phyloP scores from a whole-genome alignment of 2,888 invertebrate genomes.

The Coenonympha glycerion region DNA sequence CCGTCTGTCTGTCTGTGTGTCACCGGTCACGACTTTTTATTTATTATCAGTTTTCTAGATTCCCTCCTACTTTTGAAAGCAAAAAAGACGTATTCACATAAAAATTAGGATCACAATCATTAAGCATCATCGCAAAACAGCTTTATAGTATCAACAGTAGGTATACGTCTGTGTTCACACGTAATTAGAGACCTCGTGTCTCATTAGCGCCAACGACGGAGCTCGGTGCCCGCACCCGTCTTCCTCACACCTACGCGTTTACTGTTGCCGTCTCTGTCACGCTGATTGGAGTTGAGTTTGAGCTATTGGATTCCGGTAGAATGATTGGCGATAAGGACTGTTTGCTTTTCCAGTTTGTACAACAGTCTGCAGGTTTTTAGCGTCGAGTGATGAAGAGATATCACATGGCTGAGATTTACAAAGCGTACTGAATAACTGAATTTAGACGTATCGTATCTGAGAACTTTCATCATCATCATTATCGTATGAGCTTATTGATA shows the following conservation, averaged over 20 bases:
- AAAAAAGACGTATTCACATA: no score
- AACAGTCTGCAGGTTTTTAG: neutral
- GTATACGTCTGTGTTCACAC: conserved; percentile 68
- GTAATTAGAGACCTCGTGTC: conserved; percentile 68
- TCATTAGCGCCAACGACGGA: conserved; percentile 59
- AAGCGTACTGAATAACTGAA: no score
- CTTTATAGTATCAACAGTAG: conserved; percentile 42
- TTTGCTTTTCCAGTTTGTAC: conserved; percentile 38
- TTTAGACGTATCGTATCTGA: no score
- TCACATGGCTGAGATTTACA: no score
- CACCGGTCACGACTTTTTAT: no score
- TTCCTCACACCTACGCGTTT: conserved; percentile 37
- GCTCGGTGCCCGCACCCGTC: conserved; percentile 38
- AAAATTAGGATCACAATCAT: conserved; percentile 15
- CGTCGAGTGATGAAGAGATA: no score
- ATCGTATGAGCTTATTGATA: no score
- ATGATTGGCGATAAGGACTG: conserved; percentile 47
- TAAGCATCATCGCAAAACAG: conserved; percentile 17
- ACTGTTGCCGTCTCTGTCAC: conserved; percentile 37
- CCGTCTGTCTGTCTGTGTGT: no score
- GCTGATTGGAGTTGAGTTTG: conserved; percentile 62
- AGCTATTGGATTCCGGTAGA: conserved; percentile 54
- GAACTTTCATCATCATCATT: no score
- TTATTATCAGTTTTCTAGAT: no score
- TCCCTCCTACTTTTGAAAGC: no score